Conservation (phyloP, 1,140 invertebrate species). For the Drosophila fuyamai region DNA sequence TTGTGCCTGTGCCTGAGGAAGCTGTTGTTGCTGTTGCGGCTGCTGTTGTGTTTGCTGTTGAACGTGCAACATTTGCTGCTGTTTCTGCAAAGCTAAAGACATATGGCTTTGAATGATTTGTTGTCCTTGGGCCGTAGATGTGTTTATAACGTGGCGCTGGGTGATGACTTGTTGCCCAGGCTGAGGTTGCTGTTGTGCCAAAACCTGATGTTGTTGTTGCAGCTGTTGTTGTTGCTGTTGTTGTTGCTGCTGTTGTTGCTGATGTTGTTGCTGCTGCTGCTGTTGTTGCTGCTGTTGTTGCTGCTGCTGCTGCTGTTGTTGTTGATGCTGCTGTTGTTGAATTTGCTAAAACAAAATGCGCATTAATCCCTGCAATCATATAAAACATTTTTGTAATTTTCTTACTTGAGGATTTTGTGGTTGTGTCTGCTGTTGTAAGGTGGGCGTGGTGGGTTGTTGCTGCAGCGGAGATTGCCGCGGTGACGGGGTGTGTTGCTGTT, state of each 20-base stretch:
- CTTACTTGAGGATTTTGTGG: conserved; percentile 41
- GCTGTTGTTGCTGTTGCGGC: conserved; percentile 43
- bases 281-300: conserved; percentile 42
- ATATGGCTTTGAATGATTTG: conserved; percentile 83
- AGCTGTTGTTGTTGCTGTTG: conserved; percentile 42
- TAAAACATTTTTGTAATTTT: background rate
- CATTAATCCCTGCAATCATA: background rate
- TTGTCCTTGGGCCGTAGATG: conserved; percentile 79
- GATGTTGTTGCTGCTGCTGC: conserved; percentile 36
- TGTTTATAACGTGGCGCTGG: conserved; percentile 81
- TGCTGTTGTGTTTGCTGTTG: conserved; percentile 58
- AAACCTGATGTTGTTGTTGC: conserved; percentile 39
- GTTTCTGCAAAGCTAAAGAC: conserved; percentile 72
- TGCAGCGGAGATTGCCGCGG: conserved; percentile 49
- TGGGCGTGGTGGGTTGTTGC: conserved; percentile 48
- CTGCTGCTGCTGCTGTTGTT: conserved; percentile 38
- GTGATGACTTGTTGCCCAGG: conserved; percentile 71
- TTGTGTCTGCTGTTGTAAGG: conserved; percentile 45
- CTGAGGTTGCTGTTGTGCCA: conserved; percentile 41
- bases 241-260: conserved; percentile 40
- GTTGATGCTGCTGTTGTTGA: conserved; percentile 36
- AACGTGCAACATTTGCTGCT: conserved; percentile 72
- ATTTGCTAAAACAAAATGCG: conserved; percentile 29
- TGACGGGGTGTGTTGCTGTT: conserved; percentile 47
- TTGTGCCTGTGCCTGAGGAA: conserved; percentile 36